These are phyloP conservation scores for Cantharis nigra DNA, from an alignment of 2,888 invertebrate genomes.

Conservation along the genomic window DNA sequence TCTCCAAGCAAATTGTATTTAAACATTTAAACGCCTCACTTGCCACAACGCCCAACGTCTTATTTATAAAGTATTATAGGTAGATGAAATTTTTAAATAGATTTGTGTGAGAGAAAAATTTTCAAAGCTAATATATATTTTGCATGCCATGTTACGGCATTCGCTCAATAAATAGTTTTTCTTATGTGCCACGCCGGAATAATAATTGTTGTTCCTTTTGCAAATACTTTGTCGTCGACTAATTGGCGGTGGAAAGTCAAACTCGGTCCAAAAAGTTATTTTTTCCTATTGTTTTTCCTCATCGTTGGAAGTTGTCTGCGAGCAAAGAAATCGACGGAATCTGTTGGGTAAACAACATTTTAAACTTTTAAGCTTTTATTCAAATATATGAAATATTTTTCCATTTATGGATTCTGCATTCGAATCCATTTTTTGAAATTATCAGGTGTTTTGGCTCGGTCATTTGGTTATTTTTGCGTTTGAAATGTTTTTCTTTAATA, in stretches of 20 bases:
- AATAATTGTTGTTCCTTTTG: neutral
- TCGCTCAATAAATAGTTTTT: neutral
- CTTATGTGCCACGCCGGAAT: neutral
- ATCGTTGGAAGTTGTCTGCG: neutral
- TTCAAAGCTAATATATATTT: neutral
- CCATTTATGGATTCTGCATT: neutral
- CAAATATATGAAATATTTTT: neutral
- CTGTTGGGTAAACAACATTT: neutral
- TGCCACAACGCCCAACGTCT: neutral
- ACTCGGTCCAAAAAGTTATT: neutral
- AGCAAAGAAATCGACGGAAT: neutral
- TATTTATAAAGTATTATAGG: conserved; percentile 4
- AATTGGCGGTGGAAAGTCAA: neutral
- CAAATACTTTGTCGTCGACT: neutral
- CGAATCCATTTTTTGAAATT: too few species aligned
- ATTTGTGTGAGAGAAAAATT: neutral
- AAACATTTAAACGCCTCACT: conserved; percentile 7
- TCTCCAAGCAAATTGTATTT: conserved; percentile 16
- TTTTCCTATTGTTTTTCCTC: neutral
- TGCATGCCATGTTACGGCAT: neutral
- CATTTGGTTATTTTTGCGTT: too few species aligned
- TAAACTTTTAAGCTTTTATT: neutral
- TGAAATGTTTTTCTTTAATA: too few species aligned
- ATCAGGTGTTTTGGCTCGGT: too few species aligned
- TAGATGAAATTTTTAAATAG: neutral